Percentiles rank a stretch among this genome's conserved stretches.
Conservation (phyloP, 2,797 vertebrate genomes). For the Chromobotia macracanthus region DNA sequence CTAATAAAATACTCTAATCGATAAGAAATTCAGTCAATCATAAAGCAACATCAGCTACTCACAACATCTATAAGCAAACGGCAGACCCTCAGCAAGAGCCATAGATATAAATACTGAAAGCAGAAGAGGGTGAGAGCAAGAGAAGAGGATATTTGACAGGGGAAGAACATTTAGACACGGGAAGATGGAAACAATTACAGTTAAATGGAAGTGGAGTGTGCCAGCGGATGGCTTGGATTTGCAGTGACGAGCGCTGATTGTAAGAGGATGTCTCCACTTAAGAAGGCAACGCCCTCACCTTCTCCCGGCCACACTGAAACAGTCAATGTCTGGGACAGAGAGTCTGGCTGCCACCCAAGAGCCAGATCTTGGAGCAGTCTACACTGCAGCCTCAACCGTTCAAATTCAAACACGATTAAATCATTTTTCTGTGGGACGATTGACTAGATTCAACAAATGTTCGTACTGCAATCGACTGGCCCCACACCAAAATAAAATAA, state of each 20-base stretch:
- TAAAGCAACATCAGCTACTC: not conserved
- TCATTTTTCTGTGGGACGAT: not conserved
- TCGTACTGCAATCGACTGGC: not conserved
- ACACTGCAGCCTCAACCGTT: constrained; percentile 18
- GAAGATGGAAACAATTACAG: constrained; percentile 87
- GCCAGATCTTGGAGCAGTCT: constrained; percentile 29
- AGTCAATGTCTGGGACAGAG: constrained; percentile 36
- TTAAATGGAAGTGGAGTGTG: constrained; percentile 74
- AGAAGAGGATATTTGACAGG: constrained; percentile 37
- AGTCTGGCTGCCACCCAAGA: constrained; percentile 53
- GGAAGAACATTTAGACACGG: constrained; percentile 49
- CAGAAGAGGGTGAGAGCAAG: constrained; percentile 38
- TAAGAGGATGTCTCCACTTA: constrained; percentile 89
- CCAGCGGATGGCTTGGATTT: constrained; percentile 76
- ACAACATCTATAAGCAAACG: not conserved
- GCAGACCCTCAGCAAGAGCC: not conserved
- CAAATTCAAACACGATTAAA: constrained; percentile 19
- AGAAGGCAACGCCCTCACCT: constrained; percentile 78
- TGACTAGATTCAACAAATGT: constrained; percentile 20
- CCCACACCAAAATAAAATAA: not conserved
- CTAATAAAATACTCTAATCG: not conserved
- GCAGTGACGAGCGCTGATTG: constrained; percentile 81
- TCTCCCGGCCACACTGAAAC: constrained; percentile 74
- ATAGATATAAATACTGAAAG: constrained; percentile 25
- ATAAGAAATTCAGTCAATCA: not conserved